Evolutionary conservation across 2,797 vertebrate species (phyloP).

Genomic region (Varecia variegata): DNA sequence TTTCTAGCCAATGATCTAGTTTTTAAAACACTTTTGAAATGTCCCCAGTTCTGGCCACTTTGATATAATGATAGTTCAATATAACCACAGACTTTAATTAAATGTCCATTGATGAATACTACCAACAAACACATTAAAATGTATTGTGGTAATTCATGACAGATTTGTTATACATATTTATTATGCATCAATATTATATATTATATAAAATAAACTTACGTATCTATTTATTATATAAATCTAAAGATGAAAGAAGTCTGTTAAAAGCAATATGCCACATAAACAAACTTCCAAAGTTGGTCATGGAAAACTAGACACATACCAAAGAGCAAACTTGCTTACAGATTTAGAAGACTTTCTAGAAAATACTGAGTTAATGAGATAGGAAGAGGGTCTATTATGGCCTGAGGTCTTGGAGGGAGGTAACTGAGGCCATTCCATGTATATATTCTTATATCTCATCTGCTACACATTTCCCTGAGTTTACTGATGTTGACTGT

Average conservation of each 20-base stretch:
- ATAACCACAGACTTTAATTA: constrained; percentile 44
- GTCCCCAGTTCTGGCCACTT: neutral
- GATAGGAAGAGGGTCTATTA: neutral
- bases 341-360: constrained; percentile 54
- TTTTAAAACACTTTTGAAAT: constrained; percentile 41
- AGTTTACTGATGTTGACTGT: neutral
- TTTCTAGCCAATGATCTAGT: constrained; percentile 32
- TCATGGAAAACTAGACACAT: constrained; percentile 42
- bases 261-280: neutral
- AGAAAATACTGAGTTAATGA: constrained; percentile 40
- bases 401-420: neutral
- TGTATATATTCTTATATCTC: neutral
- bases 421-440: neutral
- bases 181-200: neutral
- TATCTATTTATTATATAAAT: neutral
- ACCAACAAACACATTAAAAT: neutral
- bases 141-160: neutral
- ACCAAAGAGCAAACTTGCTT: constrained; percentile 39
- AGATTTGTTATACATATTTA: neutral
- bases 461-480: constrained; percentile 15
- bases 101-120: neutral
- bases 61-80: neutral
- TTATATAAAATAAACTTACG: neutral
- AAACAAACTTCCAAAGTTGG: neutral
- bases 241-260: neutral